These are phyloP conservation scores for Bombus soroeensis DNA, from an alignment of 1,140 invertebrate genomes.

Conservation along the genomic window DNA sequence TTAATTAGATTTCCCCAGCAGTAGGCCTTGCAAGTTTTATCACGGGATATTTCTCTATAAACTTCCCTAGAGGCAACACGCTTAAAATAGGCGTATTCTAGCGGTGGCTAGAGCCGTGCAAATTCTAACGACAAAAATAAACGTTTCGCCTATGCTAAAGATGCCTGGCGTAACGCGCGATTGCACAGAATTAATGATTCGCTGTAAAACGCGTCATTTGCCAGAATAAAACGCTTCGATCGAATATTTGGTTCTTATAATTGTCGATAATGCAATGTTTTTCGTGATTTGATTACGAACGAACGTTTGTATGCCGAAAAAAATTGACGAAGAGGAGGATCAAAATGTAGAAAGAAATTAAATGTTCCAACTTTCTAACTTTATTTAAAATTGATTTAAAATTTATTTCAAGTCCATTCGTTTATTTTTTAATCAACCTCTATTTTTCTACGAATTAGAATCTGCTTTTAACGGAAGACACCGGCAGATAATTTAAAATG, in stretches of 20 bases:
- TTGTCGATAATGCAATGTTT: background rate
- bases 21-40: background rate
- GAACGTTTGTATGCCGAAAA: background rate
- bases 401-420: too few species aligned
- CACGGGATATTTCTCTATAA: conserved; percentile 23
- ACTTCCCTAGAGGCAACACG: conserved; percentile 35
- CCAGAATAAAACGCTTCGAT: background rate
- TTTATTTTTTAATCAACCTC: background rate
- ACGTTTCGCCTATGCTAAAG: conserved; percentile 19
- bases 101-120: conserved; percentile 12
- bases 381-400: too few species aligned
- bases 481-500: background rate
- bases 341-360: too few species aligned
- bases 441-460: background rate
- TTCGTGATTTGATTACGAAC: background rate
- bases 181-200: conserved; percentile 13
- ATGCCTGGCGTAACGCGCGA: conserved; percentile 1
- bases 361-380: too few species aligned
- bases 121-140: conserved; percentile 48
- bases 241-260: background rate
- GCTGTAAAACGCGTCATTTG: background rate
- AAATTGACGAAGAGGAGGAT: too few species aligned
- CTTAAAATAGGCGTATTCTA: conserved; percentile 42
- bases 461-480: background rate
- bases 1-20: conserved; percentile 17